Evolutionary conservation across 92 coral and sea anemone genomes (phyloP).

Genomic region (Heliopora coerulea): DNA sequence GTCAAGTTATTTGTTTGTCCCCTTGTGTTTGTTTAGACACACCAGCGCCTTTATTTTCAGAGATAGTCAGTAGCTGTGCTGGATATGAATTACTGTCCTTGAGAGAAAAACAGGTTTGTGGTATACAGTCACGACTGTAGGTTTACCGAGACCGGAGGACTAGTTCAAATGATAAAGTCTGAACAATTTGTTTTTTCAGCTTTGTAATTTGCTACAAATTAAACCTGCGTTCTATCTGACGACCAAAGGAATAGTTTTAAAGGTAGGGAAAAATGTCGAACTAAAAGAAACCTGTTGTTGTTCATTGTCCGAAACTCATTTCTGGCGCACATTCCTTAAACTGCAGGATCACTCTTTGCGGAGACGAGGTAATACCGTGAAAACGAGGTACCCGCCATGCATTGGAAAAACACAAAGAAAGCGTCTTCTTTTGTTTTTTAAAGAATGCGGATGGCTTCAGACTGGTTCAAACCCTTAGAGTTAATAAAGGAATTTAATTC

Average conservation of each 20-base stretch:
- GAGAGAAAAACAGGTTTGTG: slow-evolving; percentile 77
- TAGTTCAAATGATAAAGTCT: background rate
- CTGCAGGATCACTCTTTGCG: slow-evolving; percentile 83
- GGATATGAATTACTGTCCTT: slow-evolving; percentile 77
- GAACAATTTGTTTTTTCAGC: slow-evolving; percentile 48
- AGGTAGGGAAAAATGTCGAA: slow-evolving; percentile 47
- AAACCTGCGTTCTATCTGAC: slow-evolving; percentile 97
- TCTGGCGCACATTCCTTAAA: background rate
- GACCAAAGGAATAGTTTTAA: slow-evolving; percentile 83
- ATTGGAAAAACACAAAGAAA: slow-evolving; percentile 91
- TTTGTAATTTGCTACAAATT: slow-evolving; percentile 82
- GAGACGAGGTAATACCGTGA: slow-evolving; percentile 90
- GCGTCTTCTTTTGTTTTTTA: slow-evolving; percentile 78
- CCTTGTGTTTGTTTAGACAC: background rate
- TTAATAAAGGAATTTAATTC: too few species aligned
- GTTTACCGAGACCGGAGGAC: too few species aligned
- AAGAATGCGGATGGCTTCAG: slow-evolving; percentile 97
- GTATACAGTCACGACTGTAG: background rate
- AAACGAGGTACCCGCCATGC: slow-evolving; percentile 96
- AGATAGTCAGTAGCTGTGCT: slow-evolving; percentile 75
- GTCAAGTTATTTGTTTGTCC: too few species aligned
- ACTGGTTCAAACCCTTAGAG: slow-evolving; percentile 38
- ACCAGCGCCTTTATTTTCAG: slow-evolving; percentile 58
- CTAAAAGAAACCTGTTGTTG: too few species aligned
- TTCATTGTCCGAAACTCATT: too few species aligned